Percentiles rank a stretch among this genome's conserved stretches.
Evolutionary conservation across 2,113 vertebrate genomes (phyloP).

Genomic region (Nymphicus hollandicus): DNA sequence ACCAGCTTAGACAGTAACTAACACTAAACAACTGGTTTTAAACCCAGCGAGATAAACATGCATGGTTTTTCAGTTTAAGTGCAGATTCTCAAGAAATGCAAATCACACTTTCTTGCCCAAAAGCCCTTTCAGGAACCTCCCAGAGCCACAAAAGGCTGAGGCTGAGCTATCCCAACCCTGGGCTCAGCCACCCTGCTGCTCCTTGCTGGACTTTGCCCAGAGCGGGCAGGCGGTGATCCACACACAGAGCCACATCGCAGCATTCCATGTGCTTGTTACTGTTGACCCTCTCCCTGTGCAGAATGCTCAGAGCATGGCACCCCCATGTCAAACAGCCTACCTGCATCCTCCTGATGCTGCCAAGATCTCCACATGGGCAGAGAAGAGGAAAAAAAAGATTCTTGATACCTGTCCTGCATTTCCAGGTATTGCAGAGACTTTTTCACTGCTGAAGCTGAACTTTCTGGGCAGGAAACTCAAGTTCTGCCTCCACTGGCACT

Average conservation of each 20-base stretch:
- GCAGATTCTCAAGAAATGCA: not conserved
- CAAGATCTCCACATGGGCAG: not conserved
- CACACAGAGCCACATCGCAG: not conserved
- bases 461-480: not conserved
- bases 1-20: not conserved
- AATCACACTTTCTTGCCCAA: not conserved
- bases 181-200: not conserved
- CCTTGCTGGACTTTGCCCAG: fast-evolving
- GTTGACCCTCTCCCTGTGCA: not conserved
- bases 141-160: not conserved
- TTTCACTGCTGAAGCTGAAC: not conserved
- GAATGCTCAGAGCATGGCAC: not conserved
- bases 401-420: not conserved
- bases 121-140: not conserved
- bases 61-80: not conserved
- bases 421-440: not conserved
- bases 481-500: not conserved
- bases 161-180: not conserved
- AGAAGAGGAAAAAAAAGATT: not conserved
- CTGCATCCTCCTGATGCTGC: not conserved
- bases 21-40: not conserved
- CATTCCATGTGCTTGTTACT: not conserved
- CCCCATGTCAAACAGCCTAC: not conserved
- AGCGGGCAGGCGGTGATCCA: not conserved
- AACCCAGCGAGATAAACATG: not conserved